Conservation (phyloP, 2,888 invertebrate species). For the Chymomyza procnemis region DNA sequence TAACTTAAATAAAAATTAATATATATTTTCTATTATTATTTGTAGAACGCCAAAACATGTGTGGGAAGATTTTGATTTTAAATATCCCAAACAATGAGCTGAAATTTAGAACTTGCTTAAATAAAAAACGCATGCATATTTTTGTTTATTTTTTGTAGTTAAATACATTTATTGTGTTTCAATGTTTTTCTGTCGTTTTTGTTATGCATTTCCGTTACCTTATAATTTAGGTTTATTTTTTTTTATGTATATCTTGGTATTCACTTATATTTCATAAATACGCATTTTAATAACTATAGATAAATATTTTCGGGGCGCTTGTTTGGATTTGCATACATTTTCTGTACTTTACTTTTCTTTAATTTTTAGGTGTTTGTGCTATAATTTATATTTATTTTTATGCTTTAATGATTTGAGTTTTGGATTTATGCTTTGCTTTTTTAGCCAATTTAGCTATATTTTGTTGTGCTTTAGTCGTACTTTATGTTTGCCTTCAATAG, state of each 20-base stretch:
- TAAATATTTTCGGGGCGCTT: conserved; percentile 69
- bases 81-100: too few relatives aligned
- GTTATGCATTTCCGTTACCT: conserved; percentile 7
- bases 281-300: conserved; percentile 65
- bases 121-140: neutral
- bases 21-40: too few relatives aligned
- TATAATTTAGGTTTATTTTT: conserved; percentile 23
- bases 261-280: conserved; percentile 62
- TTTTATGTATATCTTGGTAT: conserved; percentile 59
- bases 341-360: conserved; percentile 22
- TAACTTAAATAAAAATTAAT: too few relatives aligned
- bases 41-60: too few relatives aligned
- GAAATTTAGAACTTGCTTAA: too few relatives aligned
- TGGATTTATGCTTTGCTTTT: conserved; percentile 1
- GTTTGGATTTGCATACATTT: too few relatives aligned
- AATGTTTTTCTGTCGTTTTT: conserved; percentile 32
- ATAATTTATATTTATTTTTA: conserved; percentile 31
- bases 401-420: conserved; percentile 10
- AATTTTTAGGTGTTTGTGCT: conserved; percentile 31
- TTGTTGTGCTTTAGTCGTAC: conserved; percentile 25
- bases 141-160: conserved; percentile 48
- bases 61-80: too few relatives aligned
- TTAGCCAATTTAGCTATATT: conserved; percentile 19
- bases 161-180: conserved; percentile 67
- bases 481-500: conserved; percentile 4